These are phyloP conservation scores for Drosophila phalerata DNA, from an alignment of 2,888 invertebrate species.

Conservation along the genomic window DNA sequence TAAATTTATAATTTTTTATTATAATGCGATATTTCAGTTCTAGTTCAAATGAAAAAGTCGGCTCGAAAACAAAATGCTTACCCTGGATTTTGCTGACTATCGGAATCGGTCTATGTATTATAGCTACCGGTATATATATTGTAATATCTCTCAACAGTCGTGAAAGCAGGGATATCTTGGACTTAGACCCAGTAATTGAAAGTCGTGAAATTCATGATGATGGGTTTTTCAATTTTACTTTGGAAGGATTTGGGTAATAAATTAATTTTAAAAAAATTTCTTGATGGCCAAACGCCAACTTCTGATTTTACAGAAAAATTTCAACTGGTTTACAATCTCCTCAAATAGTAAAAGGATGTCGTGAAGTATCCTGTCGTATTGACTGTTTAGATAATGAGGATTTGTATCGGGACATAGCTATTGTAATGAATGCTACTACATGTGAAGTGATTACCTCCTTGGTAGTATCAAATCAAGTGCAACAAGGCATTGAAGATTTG, in stretches of 20 bases:
- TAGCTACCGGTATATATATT: conserved; percentile 50
- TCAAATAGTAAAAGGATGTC: conserved; percentile 24
- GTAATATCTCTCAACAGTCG: conserved; percentile 26
- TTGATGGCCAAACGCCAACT: background rate
- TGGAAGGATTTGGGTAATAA: conserved; percentile 24
- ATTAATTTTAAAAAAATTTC: no score
- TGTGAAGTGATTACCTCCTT: conserved; percentile 43
- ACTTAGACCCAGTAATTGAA: background rate
- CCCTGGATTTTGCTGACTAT: conserved; percentile 62
- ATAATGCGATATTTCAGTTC: conserved; percentile 1
- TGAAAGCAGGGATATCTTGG: no score
- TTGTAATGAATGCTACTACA: conserved; percentile 23
- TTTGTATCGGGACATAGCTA: conserved; percentile 36
- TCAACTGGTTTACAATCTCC: background rate
- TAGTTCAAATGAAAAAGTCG: background rate
- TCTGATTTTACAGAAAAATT: conserved; percentile 18
- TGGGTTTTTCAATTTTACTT: conserved; percentile 2
- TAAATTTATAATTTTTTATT: no score
- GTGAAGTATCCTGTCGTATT: conserved; percentile 37
- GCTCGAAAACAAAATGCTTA: conserved; percentile 43
- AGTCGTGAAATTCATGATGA: background rate
- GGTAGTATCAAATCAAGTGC: conserved; percentile 24
- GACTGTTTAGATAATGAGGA: conserved; percentile 30
- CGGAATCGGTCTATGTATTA: conserved; percentile 61
- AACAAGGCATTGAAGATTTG: conserved; percentile 30